Evolutionary conservation across 2,113 vertebrate genomes (phyloP), one percentile per base, ranked within the genome.

Genomic region (Egretta garzetta): DNA sequence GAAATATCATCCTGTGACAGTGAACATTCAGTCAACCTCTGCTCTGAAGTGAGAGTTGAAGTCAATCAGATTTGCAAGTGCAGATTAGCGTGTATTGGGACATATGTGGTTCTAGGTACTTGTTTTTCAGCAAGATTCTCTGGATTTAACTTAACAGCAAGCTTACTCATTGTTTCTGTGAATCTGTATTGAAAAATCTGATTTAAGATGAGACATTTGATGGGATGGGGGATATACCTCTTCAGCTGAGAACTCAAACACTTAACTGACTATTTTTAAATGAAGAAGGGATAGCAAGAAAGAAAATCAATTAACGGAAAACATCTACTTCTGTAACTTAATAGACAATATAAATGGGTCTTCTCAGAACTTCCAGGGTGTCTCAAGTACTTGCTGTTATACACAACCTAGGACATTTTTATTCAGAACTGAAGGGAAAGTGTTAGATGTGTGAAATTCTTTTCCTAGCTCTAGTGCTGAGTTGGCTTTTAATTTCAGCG

Each of bases 401-500:
- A 75, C 4, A 6, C 52, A 92, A 24, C 19, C 75, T 80, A 37
- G 24, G 66, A 76, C 23, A 47, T 33, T 93, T 86, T 93, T 93
- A 83, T 90, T 83, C 75, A 74, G 72, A 79, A 43, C 32, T 70
- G 85, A 84, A 80, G 20, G 30, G n/a, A 90, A 83, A 52, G 28
- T 90, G 85, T 82, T 73, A 53, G 67, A 73, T 70, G 45, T 80
- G 86, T 93, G 82, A 80, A 94, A 73, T 80, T 86, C 43, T 60
- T 68, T 93, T 45, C 26, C 70, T 33, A 41, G 13, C 23, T 84
- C 27, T 39, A 21, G 49, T 32, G 59, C 62, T 76, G 92, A 67
- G 37, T 30, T 88, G 45, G 53, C 55, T 95, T 86, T 95, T 80
- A 45, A 86, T 95, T 96, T 90, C 82, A 73, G 32, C 47, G 33